Evolutionary conservation across 2,888 invertebrate genomes (phyloP).

Genomic region (Lissocephala sabroskyi): DNA sequence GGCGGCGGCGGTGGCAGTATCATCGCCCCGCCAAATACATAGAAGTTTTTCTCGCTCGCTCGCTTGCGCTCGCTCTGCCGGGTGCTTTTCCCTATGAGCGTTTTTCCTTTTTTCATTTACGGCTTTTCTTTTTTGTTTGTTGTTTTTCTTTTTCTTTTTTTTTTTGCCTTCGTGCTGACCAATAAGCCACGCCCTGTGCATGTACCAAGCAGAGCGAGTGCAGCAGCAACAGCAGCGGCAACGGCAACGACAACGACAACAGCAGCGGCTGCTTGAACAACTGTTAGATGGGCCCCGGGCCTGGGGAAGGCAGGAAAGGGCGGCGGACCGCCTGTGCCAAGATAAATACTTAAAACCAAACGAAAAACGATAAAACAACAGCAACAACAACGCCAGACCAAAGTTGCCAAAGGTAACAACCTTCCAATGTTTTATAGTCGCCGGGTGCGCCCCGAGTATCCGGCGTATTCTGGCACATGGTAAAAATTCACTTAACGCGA

Average conservation of each 20-base stretch:
- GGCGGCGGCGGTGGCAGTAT: too few species aligned
- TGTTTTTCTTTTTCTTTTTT: slow-evolving; percentile 18
- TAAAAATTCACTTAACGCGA: slow-evolving; percentile 64
- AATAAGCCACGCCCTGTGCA: slow-evolving; percentile 70
- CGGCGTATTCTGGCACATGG: slow-evolving; percentile 43
- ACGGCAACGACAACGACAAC: neutral
- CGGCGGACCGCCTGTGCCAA: slow-evolving; percentile 30
- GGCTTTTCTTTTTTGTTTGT: slow-evolving; percentile 16
- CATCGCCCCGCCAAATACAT: slow-evolving; percentile 24
- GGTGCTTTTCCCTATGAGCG: slow-evolving; percentile 46
- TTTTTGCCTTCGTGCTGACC: slow-evolving; percentile 49
- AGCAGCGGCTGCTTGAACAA: slow-evolving; percentile 36
- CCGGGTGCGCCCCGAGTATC: neutral
- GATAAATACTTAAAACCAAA: slow-evolving; percentile 60
- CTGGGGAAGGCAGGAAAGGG: neutral
- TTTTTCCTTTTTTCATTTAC: slow-evolving; percentile 11
- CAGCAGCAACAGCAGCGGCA: slow-evolving; percentile 23
- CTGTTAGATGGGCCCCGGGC: slow-evolving; percentile 49
- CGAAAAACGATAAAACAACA: slow-evolving; percentile 35
- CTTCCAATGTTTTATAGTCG: slow-evolving; percentile 39
- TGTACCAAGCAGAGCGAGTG: slow-evolving; percentile 53
- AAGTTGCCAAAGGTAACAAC: slow-evolving; percentile 56
- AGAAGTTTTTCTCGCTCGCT: slow-evolving; percentile 18
- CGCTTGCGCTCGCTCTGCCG: slow-evolving; percentile 30
- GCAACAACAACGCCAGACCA: slow-evolving; percentile 30